Percentiles rank a stretch among this genome's conserved stretches.
Conservation (phyloP, 2,113 vertebrate species). For the Paradoxurus hermaphroditus region DNA sequence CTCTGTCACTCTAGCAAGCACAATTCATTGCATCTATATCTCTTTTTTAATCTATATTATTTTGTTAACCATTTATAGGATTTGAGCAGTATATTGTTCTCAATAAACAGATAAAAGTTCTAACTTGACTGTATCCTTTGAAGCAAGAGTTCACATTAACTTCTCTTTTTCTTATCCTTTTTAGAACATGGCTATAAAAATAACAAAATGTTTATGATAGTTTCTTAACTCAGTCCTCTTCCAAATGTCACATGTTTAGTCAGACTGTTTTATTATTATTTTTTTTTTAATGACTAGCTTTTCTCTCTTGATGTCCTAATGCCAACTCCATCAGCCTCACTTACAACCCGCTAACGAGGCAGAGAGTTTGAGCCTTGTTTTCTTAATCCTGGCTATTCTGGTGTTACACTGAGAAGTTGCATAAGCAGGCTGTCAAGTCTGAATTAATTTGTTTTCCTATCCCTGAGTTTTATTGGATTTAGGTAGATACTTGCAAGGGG, state of each 20-base stretch:
- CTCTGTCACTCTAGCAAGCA: conserved; percentile 81
- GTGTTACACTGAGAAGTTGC: conserved; percentile 56
- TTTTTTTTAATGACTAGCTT: conserved; percentile 45
- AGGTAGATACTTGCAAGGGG: background rate
- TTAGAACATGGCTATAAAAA: conserved; percentile 36
- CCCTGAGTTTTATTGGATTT: conserved; percentile 37
- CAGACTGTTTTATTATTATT: conserved; percentile 38
- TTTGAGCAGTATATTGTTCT: conserved; percentile 71
- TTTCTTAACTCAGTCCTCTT: conserved; percentile 71
- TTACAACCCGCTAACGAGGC: conserved; percentile 63
- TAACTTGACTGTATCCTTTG: conserved; percentile 67
- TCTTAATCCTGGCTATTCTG: conserved; percentile 41
- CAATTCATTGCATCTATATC: conserved; percentile 71
- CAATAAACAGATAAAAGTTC: conserved; percentile 71
- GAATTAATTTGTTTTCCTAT: conserved; percentile 57
- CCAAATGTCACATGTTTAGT: conserved; percentile 76
- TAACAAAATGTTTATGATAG: conserved; percentile 34
- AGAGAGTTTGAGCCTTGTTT: conserved; percentile 49
- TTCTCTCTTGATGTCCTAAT: conserved; percentile 75
- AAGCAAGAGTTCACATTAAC: conserved; percentile 57
- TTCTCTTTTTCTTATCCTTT: background rate
- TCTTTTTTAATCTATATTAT: conserved; percentile 74
- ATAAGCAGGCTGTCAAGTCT: conserved; percentile 50
- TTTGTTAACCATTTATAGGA: conserved; percentile 66
- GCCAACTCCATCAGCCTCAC: conserved; percentile 65